Conservation (phyloP, 1,140 invertebrate species). For the Carcinoscorpius rotundicauda region DNA sequence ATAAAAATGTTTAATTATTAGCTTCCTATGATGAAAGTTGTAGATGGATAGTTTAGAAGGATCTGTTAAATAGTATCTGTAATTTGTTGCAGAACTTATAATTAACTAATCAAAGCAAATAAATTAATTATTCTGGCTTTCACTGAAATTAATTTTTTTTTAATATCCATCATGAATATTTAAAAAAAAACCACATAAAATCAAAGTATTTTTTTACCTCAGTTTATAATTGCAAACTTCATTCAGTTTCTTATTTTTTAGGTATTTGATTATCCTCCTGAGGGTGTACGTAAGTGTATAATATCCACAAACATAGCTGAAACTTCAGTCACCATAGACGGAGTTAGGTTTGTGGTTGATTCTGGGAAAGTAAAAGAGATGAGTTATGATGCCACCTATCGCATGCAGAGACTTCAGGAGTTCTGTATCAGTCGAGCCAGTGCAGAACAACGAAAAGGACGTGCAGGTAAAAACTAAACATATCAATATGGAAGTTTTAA, state of each 20-base stretch:
- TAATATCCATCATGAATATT: constrained; percentile 7
- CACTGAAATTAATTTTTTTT: too few relatives aligned
- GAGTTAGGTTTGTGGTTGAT: constrained; percentile 93
- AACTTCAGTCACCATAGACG: constrained; percentile 98
- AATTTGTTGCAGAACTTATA: too few relatives aligned
- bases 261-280: constrained; percentile 94
- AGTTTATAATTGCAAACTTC: too few relatives aligned
- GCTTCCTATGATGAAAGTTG: too few relatives aligned
- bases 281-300: constrained; percentile 91
- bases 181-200: neutral
- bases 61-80: too few relatives aligned
- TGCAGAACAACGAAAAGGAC: constrained; percentile 90
- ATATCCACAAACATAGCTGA: constrained; percentile 99
- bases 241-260: constrained; percentile 29
- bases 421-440: constrained; percentile 96
- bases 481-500: neutral
- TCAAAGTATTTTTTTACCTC: neutral
- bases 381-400: constrained; percentile 79
- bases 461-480: constrained; percentile 50
- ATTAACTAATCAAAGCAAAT: too few relatives aligned
- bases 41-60: too few relatives aligned
- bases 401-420: constrained; percentile 76
- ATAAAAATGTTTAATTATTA: too few relatives aligned
- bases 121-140: too few relatives aligned
- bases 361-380: constrained; percentile 96